Base-by-base conservation (phyloP, 1,140 invertebrate species). In the Drosophila arawakana region DNA sequence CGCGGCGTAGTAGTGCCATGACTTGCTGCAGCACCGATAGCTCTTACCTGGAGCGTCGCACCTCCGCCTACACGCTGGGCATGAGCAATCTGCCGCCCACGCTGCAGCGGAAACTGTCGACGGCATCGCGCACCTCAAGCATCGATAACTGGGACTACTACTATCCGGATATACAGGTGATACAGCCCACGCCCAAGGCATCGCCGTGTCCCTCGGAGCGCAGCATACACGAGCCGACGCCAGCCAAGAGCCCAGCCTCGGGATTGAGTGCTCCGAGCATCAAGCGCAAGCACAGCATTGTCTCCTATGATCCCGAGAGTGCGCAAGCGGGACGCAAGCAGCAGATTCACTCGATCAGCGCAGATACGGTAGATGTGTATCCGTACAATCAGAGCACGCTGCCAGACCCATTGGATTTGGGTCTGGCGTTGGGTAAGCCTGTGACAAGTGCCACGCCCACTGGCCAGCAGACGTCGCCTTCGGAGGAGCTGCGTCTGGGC, bases 11-110 rank as follows among this genome's bases (percentile, higher is more conserved):
- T 62, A 97, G 96, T 86, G 96, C 96, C 50, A 95, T 96, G 69
- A 97, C 96, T 10, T 96, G 96, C 88, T 97, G 96, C 76, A 96
- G 96, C 83, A 96, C 96, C 11, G 96, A 95, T 55, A 96, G 96
- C 90, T 96, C 96, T 46, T 97, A 97, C 83, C 93, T 97, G 76
- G 96, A 97, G 84, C 94, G 96, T 50, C 94, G 96, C 67, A 96
- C 95, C 65, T 96, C 96, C 4, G 95, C 96, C 11, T 95, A 96
- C 63, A 95, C 95, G 55, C 94, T 96, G 78, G 95, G 95, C 80
- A 89, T 96, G 92, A 94, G 94, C 76, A 91, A 91, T 60, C 92
- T 93, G 71, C 94, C 94, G 37, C 93, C 94, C 34, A 92, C 93
- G 90, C 54, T 92, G 62, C 91, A 91, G 50, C 80, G 88, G 6